Evolutionary conservation across 1,140 invertebrate species (phyloP), one percentile per base, ranked within the genome.

Genomic region (Wiebesia pumilae): DNA sequence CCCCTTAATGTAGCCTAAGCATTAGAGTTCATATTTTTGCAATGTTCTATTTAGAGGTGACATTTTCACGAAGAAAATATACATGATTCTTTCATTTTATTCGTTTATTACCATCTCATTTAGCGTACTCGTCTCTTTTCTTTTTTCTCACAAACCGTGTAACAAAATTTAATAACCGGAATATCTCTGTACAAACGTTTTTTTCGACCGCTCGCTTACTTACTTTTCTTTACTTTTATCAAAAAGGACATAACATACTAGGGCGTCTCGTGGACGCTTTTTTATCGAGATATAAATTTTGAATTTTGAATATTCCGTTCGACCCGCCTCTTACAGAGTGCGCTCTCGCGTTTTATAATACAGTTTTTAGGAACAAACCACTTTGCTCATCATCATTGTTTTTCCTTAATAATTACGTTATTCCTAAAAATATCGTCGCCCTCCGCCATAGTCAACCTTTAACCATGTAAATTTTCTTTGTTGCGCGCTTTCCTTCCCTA

Each of bases 111-210:
- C 83, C 88, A 87, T 88, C 81, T 83, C 88, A 88, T 86, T 81
- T 27, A 30, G 83, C 78, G 84, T 62, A 83, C 62, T 87, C 71
- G 54, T 81, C 33, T 71, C 58, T 54, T 69, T 69, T 6, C 81
- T 85, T 78, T 69, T 86, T 80, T 35, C 85, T 83, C 79, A 27
- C 81, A 54, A 80, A 80, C 83, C 89, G 35, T 89, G 90, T 94
- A 94, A 94, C 92, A 94, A 93, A 94, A 94, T 94, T 94, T 92
- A 92, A 93, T 93, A 93, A 94, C 92, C 93, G 91, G 92, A 93
- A 93, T 92, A 94, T 93, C 91, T 94, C 92, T 94, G 93, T 94
- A 94, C 92, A 94, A 94, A 94, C 91, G 86, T 91, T 92, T 90
- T 92, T 90, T 87, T 87, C 75, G 81, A 83, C 81, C 62, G 43